Percentiles rank a stretch among this genome's conserved stretches.
phyloP scores from a whole-genome alignment of 2,888 invertebrate species.

The Anticlea derivata region DNA sequence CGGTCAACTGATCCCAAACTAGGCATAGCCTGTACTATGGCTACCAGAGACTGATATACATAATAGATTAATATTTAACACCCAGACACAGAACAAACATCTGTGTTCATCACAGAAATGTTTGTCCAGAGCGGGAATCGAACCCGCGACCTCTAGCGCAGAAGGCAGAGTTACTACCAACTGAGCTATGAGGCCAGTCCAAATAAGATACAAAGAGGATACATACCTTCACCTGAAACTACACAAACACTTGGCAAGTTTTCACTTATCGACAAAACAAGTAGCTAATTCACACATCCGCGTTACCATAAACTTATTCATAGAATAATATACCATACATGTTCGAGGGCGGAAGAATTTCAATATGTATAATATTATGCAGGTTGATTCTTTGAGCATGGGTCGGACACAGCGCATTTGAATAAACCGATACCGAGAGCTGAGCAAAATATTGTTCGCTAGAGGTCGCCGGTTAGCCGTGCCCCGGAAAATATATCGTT shows the following conservation, averaged over 20 bases:
- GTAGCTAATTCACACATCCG: conserved; percentile 47
- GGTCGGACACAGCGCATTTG: conserved; percentile 78
- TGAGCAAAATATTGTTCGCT: conserved; percentile 79
- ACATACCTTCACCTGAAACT: not conserved
- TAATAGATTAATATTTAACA: no score
- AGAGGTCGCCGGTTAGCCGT: conserved; percentile 69
- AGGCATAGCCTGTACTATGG: no score
- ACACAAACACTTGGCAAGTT: conserved; percentile 21
- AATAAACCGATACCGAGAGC: conserved; percentile 76
- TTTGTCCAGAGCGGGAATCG: no score
- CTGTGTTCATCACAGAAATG: no score
- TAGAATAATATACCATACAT: conserved; percentile 72
- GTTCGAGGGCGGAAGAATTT: conserved; percentile 75
- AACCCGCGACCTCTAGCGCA: no score
- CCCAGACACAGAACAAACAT: no score
- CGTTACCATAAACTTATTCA: conserved; percentile 67
- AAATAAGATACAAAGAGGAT: not conserved
- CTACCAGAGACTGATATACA: no score
- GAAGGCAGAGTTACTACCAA: no score
- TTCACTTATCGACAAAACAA: conserved; percentile 36
- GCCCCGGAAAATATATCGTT: conserved; percentile 64
- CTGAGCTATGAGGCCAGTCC: no score
- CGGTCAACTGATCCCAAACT: no score
- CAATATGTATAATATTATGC: conserved; percentile 82
- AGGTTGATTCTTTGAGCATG: conserved; percentile 81